These are phyloP conservation scores for Plusia festucae DNA, from an alignment of 2,888 invertebrate species.

Conservation along the genomic window DNA sequence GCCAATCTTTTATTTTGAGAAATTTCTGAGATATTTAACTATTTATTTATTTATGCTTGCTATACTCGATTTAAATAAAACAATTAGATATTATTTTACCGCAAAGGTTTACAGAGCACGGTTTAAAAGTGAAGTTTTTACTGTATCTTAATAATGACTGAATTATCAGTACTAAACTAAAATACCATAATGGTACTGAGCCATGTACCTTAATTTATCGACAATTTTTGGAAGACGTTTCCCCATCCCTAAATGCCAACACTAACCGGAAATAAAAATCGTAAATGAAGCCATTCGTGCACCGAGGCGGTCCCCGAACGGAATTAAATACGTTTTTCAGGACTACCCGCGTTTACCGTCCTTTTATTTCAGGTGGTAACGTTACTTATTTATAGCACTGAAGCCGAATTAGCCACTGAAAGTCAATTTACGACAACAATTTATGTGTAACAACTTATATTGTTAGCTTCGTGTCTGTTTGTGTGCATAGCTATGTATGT, in stretches of 20 bases:
- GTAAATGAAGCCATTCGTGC: conserved; percentile 88
- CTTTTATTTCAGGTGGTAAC: conserved; percentile 87
- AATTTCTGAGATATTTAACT: too few species aligned
- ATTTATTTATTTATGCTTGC: too few species aligned
- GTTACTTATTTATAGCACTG: conserved; percentile 80
- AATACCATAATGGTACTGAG: too few species aligned
- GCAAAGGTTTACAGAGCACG: too few species aligned
- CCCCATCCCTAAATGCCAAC: conserved; percentile 52
- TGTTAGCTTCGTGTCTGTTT: not conserved
- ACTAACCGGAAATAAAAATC: conserved; percentile 87
- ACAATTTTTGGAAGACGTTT: conserved; percentile 5
- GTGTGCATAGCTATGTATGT: not conserved
- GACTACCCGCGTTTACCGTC: conserved; percentile 83
- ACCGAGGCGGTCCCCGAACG: conserved; percentile 80
- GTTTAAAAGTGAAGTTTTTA: too few species aligned
- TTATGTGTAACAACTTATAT: conserved; percentile 37
- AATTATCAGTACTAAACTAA: too few species aligned
- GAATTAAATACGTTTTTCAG: conserved; percentile 86
- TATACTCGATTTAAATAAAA: too few species aligned
- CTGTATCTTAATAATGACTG: too few species aligned
- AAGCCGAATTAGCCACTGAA: conserved; percentile 34
- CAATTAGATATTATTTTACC: too few species aligned
- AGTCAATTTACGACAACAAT: conserved; percentile 46
- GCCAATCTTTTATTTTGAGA: too few species aligned
- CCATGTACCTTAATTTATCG: not conserved